Base-by-base conservation (phyloP, 1,140 invertebrate species). In the Drosophila kurseongensis region DNA sequence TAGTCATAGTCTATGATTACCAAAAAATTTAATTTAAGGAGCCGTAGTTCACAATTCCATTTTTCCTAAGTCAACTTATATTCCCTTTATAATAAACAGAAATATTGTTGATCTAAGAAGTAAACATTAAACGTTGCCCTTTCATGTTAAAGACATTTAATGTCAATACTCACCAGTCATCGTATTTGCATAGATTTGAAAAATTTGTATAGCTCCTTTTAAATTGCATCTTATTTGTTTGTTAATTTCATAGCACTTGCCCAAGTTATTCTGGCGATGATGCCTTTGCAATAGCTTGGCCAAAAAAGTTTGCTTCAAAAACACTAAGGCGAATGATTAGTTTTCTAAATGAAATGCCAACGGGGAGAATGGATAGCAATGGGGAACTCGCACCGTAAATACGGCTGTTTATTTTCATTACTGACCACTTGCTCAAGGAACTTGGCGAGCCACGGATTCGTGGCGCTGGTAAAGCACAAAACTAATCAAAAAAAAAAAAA, bases 321-420 rank as follows among this genome's bases (percentile, higher is more conserved):
- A 35, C 48, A 51, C 48, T 35, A 14, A 12, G 23, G 13, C 47
- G 65, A 65, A 23, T 32, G 76, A 45, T n/a, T 56, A 63, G 58
- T 72, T 69, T 54, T 55, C 48, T 38, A 40, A 35, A 51, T 51
- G n/a, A 8, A 35, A 50, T 13, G 29, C 4, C 29, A 48, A 13
- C 9, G 23, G 1, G 16, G 16, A 45, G 1, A 45, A 12, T 45
- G 42, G 42, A 45, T 45, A 23, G 23, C 23, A 23, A 32, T 32
- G 29, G 6, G 29, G 29, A 32, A 32, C 6, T 32, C 29, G 29
- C 8, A 32, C 29, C 29, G 8, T 32, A 8, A 32, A 32, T 32
- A 32, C 5, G 1, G 47, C 10, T 50, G 27, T 32, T 51, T 16
- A 35, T 32, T 3, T 8, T 32, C 8, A 51, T 35, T 35, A 51